These are phyloP conservation scores for Hermetia illucens DNA, from an alignment of 1,140 invertebrate genomes.

Conservation along the genomic window DNA sequence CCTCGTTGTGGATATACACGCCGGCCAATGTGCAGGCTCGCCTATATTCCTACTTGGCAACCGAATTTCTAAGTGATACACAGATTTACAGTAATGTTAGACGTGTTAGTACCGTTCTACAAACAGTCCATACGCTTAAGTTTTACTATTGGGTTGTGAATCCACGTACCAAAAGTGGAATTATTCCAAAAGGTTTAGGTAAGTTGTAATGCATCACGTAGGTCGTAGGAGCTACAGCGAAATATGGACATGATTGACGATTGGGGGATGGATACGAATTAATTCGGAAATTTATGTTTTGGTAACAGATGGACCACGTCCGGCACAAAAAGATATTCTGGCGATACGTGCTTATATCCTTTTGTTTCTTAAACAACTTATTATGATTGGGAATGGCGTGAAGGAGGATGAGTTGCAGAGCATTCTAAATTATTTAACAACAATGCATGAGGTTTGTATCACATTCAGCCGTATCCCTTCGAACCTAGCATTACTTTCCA, in stretches of 20 bases:
- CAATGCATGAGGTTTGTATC: conserved; percentile 73
- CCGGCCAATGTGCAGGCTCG: conserved; percentile 90
- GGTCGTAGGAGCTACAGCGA: too few relatives aligned
- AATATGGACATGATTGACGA: neutral
- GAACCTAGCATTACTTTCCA: too few relatives aligned
- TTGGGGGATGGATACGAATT: neutral
- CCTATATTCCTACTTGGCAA: conserved; percentile 93
- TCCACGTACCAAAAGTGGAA: conserved; percentile 86
- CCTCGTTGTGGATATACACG: conserved; percentile 96
- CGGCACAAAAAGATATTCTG: conserved; percentile 84
- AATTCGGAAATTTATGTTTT: conserved; percentile 4
- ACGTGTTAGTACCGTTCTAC: conserved; percentile 90
- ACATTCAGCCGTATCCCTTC: too few relatives aligned
- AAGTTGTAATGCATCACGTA: too few relatives aligned
- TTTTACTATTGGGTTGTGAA: conserved; percentile 99
- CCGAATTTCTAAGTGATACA: conserved; percentile 93
- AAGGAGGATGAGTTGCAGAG: conserved; percentile 98
- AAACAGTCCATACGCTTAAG: conserved; percentile 96
- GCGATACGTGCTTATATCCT: conserved; percentile 90
- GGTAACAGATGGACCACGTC: conserved; percentile 76
- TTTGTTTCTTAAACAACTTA: conserved; percentile 89
- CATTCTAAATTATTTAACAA: conserved; percentile 94
- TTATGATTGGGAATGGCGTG: conserved; percentile 91
- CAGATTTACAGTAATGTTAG: conserved; percentile 96
- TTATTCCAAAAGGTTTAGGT: conserved; percentile 88